These are phyloP conservation scores for Suricata suricatta DNA, from an alignment of 2,113 vertebrate genomes.

Conservation along the genomic window DNA sequence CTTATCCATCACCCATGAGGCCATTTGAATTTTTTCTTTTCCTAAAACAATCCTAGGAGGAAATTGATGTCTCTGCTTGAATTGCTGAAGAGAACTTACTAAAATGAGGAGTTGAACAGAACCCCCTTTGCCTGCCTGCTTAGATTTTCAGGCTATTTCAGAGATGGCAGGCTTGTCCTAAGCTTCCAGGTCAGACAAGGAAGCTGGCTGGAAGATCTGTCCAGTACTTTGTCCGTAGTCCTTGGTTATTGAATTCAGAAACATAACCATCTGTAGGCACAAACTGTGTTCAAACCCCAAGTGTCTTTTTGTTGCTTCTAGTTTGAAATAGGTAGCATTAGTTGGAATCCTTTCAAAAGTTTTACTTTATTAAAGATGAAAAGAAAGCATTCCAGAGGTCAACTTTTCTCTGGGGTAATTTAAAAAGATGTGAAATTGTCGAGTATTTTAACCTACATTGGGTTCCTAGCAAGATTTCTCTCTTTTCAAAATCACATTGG, in stretches of 20 bases:
- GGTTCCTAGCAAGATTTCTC: not conserved
- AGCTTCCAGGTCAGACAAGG: not conserved
- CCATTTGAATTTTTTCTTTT: not conserved
- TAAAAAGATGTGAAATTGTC: not conserved
- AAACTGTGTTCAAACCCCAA: not conserved
- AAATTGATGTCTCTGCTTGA: slow-evolving; percentile 1
- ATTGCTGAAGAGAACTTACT: not conserved
- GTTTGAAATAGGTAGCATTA: not conserved
- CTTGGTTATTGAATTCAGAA: not conserved
- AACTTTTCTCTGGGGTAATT: not conserved
- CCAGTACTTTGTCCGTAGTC: not conserved
- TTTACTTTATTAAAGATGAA: not conserved
- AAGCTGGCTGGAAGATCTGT: not conserved
- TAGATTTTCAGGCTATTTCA: not conserved
- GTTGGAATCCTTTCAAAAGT: not conserved
- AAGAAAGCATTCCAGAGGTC: not conserved
- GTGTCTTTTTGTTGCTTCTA: not conserved
- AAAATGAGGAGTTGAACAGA: not conserved
- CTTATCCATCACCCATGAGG: not conserved
- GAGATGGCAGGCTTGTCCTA: not conserved
- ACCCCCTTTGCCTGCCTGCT: not conserved
- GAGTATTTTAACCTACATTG: not conserved
- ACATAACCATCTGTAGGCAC: not conserved
- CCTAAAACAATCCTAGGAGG: not conserved
- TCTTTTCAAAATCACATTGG: not conserved